These are phyloP conservation scores for Tupaia tana DNA, from an alignment of 2,113 vertebrate species.

Conservation along the genomic window DNA sequence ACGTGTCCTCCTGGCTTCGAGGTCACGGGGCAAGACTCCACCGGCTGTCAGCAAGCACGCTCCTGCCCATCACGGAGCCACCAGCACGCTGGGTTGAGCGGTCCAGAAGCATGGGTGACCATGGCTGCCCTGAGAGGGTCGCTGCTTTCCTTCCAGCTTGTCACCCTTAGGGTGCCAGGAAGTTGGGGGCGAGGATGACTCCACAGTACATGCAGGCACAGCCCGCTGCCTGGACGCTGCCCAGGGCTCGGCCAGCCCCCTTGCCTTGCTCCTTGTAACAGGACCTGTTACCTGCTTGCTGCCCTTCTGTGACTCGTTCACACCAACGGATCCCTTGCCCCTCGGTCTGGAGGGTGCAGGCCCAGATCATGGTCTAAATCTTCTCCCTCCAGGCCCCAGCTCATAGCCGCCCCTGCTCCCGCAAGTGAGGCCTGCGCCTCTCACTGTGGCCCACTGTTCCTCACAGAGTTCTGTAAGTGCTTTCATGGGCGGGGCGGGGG, in stretches of 20 bases:
- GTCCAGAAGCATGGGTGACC: neutral
- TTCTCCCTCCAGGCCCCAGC: neutral
- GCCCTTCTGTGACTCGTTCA: neutral
- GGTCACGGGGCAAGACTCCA: too few species aligned
- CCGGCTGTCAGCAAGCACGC: too few species aligned
- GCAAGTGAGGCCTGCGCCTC: neutral
- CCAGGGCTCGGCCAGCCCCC: neutral
- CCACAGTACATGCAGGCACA: accelerated
- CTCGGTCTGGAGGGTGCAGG: neutral
- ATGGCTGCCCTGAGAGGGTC: neutral
- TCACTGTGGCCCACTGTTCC: neutral
- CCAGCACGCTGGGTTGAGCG: neutral
- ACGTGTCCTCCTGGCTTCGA: neutral
- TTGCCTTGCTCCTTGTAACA: neutral
- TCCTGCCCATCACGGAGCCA: too few species aligned
- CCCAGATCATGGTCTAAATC: neutral
- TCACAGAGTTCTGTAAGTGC: neutral
- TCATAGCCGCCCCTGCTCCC: neutral
- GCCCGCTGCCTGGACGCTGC: neutral
- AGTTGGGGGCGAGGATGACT: neutral
- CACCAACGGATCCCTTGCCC: neutral
- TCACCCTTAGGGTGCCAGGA: neutral
- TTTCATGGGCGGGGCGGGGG: neutral
- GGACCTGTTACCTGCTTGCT: too few species aligned
- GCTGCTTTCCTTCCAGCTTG: neutral